Evolutionary conservation across 1,140 invertebrate species (phyloP).

Genomic region (Contarinia nasturtii): DNA sequence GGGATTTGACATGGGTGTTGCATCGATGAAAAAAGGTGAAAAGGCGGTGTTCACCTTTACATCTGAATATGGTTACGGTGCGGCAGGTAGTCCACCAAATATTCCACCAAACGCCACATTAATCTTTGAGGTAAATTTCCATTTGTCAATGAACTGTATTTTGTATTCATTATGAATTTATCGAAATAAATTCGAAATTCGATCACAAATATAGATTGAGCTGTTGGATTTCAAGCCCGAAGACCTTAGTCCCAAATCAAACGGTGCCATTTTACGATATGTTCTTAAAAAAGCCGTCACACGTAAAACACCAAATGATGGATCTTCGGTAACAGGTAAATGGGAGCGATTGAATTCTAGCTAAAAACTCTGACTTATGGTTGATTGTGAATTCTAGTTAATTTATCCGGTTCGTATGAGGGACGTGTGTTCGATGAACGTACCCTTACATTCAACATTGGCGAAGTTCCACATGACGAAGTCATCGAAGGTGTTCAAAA

Average conservation of each 20-base stretch:
- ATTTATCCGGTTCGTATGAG: slow-evolving; percentile 52
- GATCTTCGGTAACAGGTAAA: slow-evolving; percentile 52
- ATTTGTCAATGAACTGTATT: slow-evolving; percentile 4
- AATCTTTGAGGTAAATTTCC: slow-evolving; percentile 62
- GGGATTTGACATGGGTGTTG: slow-evolving; percentile 88
- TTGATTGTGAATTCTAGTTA: slow-evolving; percentile 33
- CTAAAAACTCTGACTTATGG: neutral
- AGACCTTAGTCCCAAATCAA: slow-evolving; percentile 67
- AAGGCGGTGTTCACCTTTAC: slow-evolving; percentile 65
- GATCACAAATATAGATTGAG: slow-evolving; percentile 43
- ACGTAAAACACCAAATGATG: slow-evolving; percentile 67
- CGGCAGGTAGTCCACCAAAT: slow-evolving; percentile 58
- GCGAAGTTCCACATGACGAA: slow-evolving; percentile 58
- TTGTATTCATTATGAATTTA: neutral
- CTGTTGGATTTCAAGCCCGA: slow-evolving; percentile 68
- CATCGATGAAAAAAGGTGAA: slow-evolving; percentile 88
- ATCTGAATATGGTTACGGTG: slow-evolving; percentile 84
- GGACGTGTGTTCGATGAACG: slow-evolving; percentile 53
- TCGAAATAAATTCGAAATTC: slow-evolving; percentile 1
- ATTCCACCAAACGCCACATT: slow-evolving; percentile 84
- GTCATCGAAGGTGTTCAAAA: slow-evolving; percentile 70
- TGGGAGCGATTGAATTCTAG: slow-evolving; percentile 6
- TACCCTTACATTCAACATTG: slow-evolving; percentile 66
- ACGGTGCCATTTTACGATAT: slow-evolving; percentile 61
- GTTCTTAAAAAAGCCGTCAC: slow-evolving; percentile 30